phyloP scores from a whole-genome alignment of 1,140 invertebrate species.

The Drosophila micromelanica region DNA sequence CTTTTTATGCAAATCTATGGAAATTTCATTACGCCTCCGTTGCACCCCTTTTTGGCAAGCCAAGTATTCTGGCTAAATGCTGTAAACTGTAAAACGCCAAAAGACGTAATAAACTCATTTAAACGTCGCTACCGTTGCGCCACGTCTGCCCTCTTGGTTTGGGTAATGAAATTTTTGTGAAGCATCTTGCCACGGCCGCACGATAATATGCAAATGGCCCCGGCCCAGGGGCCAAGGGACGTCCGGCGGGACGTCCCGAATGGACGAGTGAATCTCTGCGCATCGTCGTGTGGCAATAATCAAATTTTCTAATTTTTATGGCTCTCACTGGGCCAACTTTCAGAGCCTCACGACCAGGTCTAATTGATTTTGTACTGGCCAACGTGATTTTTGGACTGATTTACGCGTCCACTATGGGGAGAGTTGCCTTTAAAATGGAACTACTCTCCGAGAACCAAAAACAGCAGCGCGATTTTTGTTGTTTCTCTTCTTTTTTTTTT shows the following conservation, averaged over 20 bases:
- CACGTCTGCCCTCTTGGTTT: conserved; percentile 38
- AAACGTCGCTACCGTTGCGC: conserved; percentile 58
- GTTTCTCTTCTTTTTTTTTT: conserved; percentile 3
- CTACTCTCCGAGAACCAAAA: background rate
- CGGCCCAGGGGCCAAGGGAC: background rate
- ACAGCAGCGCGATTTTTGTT: conserved; percentile 7
- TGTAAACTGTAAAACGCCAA: conserved; percentile 67
- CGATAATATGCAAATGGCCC: conserved; percentile 78
- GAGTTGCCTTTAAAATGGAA: conserved; percentile 14
- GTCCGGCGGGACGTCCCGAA: conserved; percentile 28
- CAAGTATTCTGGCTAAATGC: conserved; percentile 62
- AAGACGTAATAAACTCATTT: conserved; percentile 84
- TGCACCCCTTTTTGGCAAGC: conserved; percentile 55
- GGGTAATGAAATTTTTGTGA: conserved; percentile 79
- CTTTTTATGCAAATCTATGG: conserved; percentile 80
- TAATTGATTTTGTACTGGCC: conserved; percentile 75
- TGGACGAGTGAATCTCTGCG: conserved; percentile 58
- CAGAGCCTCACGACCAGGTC: conserved; percentile 61
- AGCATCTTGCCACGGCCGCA: conserved; percentile 59
- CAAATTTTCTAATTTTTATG: conserved; percentile 84
- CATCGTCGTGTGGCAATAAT: conserved; percentile 76
- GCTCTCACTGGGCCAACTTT: conserved; percentile 56
- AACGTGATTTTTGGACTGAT: conserved; percentile 46
- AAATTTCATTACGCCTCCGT: conserved; percentile 70
- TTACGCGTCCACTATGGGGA: conserved; percentile 22